Conservation (phyloP, 1,140 invertebrate genomes). For the Formica exsecta region DNA sequence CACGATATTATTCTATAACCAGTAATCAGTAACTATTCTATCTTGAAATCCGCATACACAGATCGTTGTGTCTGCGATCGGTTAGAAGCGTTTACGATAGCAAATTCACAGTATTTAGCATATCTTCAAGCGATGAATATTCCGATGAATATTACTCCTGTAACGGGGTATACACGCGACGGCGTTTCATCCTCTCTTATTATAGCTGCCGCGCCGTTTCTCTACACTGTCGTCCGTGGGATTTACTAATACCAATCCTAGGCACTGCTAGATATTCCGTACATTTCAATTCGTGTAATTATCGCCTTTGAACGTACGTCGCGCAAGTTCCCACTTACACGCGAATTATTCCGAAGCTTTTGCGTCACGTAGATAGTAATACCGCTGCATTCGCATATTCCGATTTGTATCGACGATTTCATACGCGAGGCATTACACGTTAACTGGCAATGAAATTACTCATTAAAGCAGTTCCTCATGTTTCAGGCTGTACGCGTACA, state of each 20-base stretch:
- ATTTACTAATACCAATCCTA: slow-evolving; percentile 63
- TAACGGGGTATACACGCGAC: slow-evolving; percentile 65
- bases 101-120: slow-evolving; percentile 72
- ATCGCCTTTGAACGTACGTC: slow-evolving; percentile 56
- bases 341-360: slow-evolving; percentile 52
- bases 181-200: slow-evolving; percentile 62
- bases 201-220: slow-evolving; percentile 60
- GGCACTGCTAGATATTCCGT: slow-evolving; percentile 58
- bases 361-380: slow-evolving; percentile 19
- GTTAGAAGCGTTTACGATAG: slow-evolving; percentile 54
- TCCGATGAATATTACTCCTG: slow-evolving; percentile 57
- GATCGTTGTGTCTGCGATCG: slow-evolving; percentile 63
- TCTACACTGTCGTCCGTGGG: slow-evolving; percentile 41
- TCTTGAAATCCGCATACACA: not conserved
- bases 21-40: slow-evolving; percentile 66
- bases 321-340: slow-evolving; percentile 58
- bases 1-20: slow-evolving; percentile 46
- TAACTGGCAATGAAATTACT: slow-evolving; percentile 22
- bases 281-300: slow-evolving; percentile 73
- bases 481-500: not conserved
- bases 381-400: slow-evolving; percentile 25
- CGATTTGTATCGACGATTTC: slow-evolving; percentile 47
- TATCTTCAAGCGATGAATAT: slow-evolving; percentile 73
- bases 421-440: slow-evolving; percentile 29
- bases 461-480: not conserved